phyloP scores from a whole-genome alignment of 2,113 vertebrate species.

The Trinectes maculatus region DNA sequence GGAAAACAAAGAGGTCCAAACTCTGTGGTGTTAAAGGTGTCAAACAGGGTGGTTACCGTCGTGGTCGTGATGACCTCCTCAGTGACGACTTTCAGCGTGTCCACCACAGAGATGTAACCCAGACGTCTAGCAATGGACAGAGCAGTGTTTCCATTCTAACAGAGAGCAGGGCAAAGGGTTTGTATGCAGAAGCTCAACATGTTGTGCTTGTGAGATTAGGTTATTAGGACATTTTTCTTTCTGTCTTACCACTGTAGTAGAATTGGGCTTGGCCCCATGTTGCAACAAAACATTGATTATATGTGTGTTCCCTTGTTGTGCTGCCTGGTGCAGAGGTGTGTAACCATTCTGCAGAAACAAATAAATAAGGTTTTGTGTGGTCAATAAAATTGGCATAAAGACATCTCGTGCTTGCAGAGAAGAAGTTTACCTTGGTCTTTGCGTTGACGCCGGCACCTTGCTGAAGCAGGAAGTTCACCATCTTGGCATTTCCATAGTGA shows the following conservation, averaged over 20 bases:
- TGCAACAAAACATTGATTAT: constrained; percentile 94
- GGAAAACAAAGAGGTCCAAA: background rate
- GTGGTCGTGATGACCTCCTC: constrained; percentile 96
- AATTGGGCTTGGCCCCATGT: constrained; percentile 92
- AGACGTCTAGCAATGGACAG: constrained; percentile 94
- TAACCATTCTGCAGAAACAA: constrained; percentile 88
- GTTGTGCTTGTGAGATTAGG: background rate
- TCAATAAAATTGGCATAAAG: background rate
- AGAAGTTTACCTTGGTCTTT: constrained; percentile 91
- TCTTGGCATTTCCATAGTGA: constrained; percentile 98
- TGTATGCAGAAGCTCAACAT: background rate
- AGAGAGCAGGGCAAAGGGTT: constrained; percentile 30
- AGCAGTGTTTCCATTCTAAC: constrained; percentile 97
- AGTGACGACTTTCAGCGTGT: constrained; percentile 96
- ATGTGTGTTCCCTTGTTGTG: constrained; percentile 97
- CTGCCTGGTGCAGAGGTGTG: constrained; percentile 96
- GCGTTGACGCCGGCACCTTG: constrained; percentile 91
- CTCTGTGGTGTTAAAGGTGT: background rate
- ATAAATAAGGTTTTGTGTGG: background rate
- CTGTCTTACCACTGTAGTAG: constrained; percentile 88
- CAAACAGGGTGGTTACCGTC: constrained; percentile 83
- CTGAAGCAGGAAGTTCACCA: constrained; percentile 96
- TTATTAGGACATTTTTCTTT: background rate
- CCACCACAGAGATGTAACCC: constrained; percentile 98
- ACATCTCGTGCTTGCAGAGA: background rate